Evolutionary conservation across 2,797 vertebrate species (phyloP).

Genomic region (Molothrus aeneus): DNA sequence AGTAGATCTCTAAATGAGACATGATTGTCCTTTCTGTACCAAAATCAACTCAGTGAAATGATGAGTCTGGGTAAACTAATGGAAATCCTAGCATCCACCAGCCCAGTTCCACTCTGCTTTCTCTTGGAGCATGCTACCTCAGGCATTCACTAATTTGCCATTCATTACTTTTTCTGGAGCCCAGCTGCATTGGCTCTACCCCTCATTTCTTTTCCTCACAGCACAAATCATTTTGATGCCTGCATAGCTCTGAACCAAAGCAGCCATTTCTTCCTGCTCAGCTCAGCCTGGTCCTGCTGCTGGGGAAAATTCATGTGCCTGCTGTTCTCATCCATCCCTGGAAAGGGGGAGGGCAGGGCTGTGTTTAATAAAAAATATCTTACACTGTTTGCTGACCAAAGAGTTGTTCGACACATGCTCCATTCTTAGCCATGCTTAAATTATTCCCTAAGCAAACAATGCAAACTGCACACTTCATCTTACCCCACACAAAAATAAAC

Average conservation of each 20-base stretch:
- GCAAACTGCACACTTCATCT: constrained; percentile 22
- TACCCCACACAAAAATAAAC: constrained; percentile 21
- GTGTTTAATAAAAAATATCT: constrained; percentile 38
- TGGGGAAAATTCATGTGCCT: constrained; percentile 19
- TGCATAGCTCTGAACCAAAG: not conserved
- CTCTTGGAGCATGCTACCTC: not conserved
- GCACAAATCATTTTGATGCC: not conserved
- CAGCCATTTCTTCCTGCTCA: not conserved
- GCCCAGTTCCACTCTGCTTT: not conserved
- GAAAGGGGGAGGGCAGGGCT: not conserved
- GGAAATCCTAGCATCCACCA: not conserved
- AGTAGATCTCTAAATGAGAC: not conserved
- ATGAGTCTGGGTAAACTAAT: not conserved
- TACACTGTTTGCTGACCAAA: constrained; percentile 30
- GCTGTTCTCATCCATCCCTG: not conserved
- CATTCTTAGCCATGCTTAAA: constrained; percentile 36
- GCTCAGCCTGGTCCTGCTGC: not conserved
- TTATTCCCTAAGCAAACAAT: constrained; percentile 47
- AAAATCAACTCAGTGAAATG: not conserved
- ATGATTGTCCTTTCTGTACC: not conserved
- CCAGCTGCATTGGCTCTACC: not conserved
- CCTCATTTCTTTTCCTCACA: not conserved
- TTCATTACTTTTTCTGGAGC: not conserved
- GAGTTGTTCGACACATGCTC: constrained; percentile 10
- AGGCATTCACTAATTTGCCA: not conserved